phyloP scores from a whole-genome alignment of 2,113 vertebrate genomes.

The Barnardius zonarius region DNA sequence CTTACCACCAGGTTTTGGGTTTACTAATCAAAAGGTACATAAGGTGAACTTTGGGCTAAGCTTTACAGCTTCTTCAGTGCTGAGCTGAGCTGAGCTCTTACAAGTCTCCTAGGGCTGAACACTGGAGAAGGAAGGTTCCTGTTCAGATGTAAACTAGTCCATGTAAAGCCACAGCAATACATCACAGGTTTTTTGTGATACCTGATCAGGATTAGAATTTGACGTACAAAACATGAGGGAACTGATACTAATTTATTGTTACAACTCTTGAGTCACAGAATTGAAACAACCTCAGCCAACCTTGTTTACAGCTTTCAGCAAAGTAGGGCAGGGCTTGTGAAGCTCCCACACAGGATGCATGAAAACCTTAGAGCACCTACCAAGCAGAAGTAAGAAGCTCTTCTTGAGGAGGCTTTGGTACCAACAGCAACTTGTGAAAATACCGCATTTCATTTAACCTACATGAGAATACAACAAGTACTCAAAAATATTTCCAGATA shows the following conservation, averaged over 20 bases:
- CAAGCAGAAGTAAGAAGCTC: not conserved
- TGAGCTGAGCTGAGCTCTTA: not conserved
- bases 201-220: not conserved
- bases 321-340: not conserved
- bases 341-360: not conserved
- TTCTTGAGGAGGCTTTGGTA: not conserved
- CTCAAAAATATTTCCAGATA: not conserved
- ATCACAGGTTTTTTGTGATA: not conserved
- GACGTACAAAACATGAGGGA: not conserved
- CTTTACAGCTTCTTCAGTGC: not conserved
- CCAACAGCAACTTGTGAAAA: not conserved
- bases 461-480: not conserved
- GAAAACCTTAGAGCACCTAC: not conserved
- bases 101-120: not conserved
- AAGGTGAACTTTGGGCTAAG: not conserved
- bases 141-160: not conserved
- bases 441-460: not conserved
- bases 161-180: not conserved
- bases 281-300: not conserved
- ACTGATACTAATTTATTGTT: not conserved
- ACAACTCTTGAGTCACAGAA: not conserved
- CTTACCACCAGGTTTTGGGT: not conserved
- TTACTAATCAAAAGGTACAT: not conserved
- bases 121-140: not conserved
- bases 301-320: not conserved